phyloP scores from a whole-genome alignment of 2,797 vertebrate species.

The Pogonophryne albipinna region DNA sequence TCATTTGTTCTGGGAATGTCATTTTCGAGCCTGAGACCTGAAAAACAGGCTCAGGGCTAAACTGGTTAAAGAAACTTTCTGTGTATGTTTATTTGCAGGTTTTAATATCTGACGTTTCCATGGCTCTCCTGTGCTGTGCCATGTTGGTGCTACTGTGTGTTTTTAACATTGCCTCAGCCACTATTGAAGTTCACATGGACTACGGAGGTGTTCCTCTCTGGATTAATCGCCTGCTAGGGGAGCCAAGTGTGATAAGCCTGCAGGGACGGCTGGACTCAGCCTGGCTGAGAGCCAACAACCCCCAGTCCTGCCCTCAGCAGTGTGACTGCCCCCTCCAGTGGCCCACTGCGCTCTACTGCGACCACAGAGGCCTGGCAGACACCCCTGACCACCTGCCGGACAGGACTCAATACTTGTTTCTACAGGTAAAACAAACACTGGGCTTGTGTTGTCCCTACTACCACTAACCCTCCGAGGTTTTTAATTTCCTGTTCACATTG shows the following conservation, averaged over 20 bases:
- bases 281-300: constrained; percentile 80
- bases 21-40: too few relatives aligned
- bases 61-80: neutral
- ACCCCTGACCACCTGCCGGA: constrained; percentile 69
- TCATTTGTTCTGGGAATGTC: too few relatives aligned
- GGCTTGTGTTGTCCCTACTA: constrained; percentile 19
- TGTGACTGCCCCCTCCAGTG: constrained; percentile 87
- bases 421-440: constrained; percentile 73
- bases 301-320: constrained; percentile 72
- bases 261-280: constrained; percentile 73
- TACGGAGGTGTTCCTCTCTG: constrained; percentile 84
- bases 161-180: constrained; percentile 36
- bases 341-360: constrained; percentile 85
- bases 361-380: constrained; percentile 72
- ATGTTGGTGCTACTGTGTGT: constrained; percentile 61
- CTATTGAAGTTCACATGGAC: constrained; percentile 62
- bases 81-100: constrained; percentile 26
- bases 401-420: constrained; percentile 82
- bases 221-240: constrained; percentile 81
- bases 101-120: constrained; percentile 26
- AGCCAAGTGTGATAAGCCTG: constrained; percentile 85
- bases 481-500: constrained; percentile 14
- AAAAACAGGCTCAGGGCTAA: too few relatives aligned
- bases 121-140: constrained; percentile 46
- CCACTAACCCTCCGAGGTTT: constrained; percentile 16